phyloP scores from a whole-genome alignment of 1,140 invertebrate species.

The Papilio polyxenes region DNA sequence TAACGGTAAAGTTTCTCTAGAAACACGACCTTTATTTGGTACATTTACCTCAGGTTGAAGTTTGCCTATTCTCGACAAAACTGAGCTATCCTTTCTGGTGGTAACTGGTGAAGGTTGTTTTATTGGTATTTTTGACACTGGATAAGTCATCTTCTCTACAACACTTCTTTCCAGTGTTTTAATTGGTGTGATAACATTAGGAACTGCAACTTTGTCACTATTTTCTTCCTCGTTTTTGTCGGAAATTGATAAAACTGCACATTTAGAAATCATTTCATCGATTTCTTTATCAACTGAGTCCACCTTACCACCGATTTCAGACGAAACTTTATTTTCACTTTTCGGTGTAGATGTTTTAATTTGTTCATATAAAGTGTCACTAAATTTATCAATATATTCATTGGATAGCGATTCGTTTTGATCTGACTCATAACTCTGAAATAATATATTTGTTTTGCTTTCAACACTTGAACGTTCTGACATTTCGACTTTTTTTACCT shows the following conservation, averaged over 20 bases:
- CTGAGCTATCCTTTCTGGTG: background rate
- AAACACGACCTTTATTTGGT: background rate
- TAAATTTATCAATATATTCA: conserved; percentile 41
- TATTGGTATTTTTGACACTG: conserved; percentile 8
- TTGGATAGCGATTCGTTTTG: conserved; percentile 9
- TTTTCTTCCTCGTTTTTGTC: conserved; percentile 13
- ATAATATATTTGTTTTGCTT: conserved; percentile 1
- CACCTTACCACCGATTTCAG: background rate
- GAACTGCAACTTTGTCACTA: background rate
- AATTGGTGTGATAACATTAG: background rate
- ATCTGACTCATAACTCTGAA: background rate
- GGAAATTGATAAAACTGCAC: conserved; percentile 24
- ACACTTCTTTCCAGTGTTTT: background rate
- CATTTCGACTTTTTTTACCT: background rate
- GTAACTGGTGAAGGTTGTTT: conserved; percentile 8
- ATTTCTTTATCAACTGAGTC: conserved; percentile 29
- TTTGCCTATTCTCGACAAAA: conserved; percentile 5
- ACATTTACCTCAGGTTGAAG: background rate
- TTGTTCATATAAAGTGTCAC: conserved; percentile 51
- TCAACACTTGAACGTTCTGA: background rate
- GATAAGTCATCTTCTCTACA: background rate
- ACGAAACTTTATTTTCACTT: conserved; percentile 20
- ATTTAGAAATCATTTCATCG: conserved; percentile 32
- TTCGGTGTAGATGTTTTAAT: conserved; percentile 62
- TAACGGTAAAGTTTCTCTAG: background rate